Percentiles rank a stretch among this genome's conserved stretches.
Evolutionary conservation across 1,140 invertebrate species (phyloP).

Genomic region (Phthorimaea operculella): DNA sequence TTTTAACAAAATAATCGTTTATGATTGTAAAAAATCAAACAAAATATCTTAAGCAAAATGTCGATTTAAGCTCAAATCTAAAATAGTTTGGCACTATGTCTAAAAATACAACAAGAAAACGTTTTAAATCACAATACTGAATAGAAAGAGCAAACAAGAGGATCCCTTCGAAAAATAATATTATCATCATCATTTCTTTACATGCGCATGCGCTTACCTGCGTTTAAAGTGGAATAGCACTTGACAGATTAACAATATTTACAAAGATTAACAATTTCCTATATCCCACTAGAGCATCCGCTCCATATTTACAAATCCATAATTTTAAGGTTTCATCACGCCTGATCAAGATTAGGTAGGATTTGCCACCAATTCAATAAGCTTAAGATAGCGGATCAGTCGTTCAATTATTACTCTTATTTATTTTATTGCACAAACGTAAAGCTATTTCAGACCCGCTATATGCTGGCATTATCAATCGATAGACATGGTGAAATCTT

Average conservation of each 20-base stretch:
- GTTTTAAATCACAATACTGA: slow-evolving; percentile 33
- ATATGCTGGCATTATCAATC: too few species aligned
- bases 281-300: slow-evolving; percentile 24
- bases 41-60: background rate
- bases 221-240: slow-evolving; percentile 37
- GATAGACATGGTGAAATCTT: too few species aligned
- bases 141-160: slow-evolving; percentile 37
- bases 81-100: slow-evolving; percentile 56
- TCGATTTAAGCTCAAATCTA: slow-evolving; percentile 9
- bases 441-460: too few species aligned
- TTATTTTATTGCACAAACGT: too few species aligned
- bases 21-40: background rate
- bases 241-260: slow-evolving; percentile 60
- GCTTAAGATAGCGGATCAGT: too few species aligned
- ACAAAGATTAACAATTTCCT: slow-evolving; percentile 52
- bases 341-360: too few species aligned
- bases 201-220: slow-evolving; percentile 34
- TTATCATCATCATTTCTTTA: slow-evolving; percentile 33
- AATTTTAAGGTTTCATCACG: too few species aligned
- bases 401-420: too few species aligned
- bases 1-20: background rate
- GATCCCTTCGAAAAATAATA: slow-evolving; percentile 41
- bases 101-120: slow-evolving; percentile 34
- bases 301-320: background rate
- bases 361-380: too few species aligned